These are phyloP conservation scores for Lutjanus erythropterus DNA, from an alignment of 2,113 vertebrate species.

Conservation along the genomic window DNA sequence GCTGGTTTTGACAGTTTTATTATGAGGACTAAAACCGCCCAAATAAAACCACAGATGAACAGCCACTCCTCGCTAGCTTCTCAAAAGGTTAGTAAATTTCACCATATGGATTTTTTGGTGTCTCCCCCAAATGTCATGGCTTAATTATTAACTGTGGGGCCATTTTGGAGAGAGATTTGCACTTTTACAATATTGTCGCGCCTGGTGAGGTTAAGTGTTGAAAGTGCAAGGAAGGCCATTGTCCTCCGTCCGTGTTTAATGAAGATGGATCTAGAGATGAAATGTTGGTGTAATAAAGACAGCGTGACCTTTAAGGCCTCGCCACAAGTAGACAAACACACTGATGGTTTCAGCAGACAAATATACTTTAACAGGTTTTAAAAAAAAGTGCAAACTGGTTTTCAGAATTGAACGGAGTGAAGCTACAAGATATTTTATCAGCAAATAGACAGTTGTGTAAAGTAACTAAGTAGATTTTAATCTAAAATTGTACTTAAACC, in stretches of 20 bases:
- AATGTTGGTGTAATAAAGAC: conserved; percentile 79
- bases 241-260: conserved; percentile 78
- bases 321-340: conserved; percentile 47
- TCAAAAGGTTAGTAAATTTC: conserved; percentile 85
- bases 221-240: conserved; percentile 75
- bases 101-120: conserved; percentile 84
- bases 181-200: conserved; percentile 80
- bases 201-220: conserved; percentile 83
- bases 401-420: conserved; percentile 1
- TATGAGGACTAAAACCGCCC: conserved; percentile 70
- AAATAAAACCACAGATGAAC: conserved; percentile 75
- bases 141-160: conserved; percentile 85
- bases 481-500: no score
- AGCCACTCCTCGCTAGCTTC: conserved; percentile 61
- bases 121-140: conserved; percentile 83
- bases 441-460: no score
- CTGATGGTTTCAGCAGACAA: conserved; percentile 43
- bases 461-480: no score
- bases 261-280: conserved; percentile 84
- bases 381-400: not conserved
- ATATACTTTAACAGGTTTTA: conserved; percentile 30
- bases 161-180: conserved; percentile 79
- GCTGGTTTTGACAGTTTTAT: conserved; percentile 80
- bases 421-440: not conserved
- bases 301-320: conserved; percentile 74